Evolutionary conservation across 37 sponge, comb jelly and placozoan genomes (phyloP).

Genomic region (Tethya wilhelma): DNA sequence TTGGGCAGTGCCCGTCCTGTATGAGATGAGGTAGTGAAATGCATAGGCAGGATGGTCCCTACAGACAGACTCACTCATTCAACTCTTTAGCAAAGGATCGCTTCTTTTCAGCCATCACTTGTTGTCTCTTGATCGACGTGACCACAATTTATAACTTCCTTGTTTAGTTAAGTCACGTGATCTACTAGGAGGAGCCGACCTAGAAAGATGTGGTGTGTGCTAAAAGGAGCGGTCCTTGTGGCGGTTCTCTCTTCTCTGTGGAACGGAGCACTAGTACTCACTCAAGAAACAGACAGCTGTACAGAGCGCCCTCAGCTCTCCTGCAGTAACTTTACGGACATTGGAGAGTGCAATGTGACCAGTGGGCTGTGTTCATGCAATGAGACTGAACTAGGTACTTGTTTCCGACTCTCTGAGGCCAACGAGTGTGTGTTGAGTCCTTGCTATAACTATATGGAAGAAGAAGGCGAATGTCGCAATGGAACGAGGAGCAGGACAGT

Average conservation of each 20-base stretch:
- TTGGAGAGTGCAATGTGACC: conserved; percentile 25
- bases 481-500: conserved; percentile 26
- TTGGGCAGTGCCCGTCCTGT: conserved; percentile 31
- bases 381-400: background rate
- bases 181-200: too few species aligned
- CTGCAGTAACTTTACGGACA: background rate
- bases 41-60: background rate
- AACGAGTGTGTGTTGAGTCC: conserved; percentile 11
- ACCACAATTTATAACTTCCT: background rate
- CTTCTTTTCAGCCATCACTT: conserved; percentile 1
- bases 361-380: conserved; percentile 19
- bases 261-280: background rate
- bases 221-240: too few species aligned
- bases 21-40: background rate
- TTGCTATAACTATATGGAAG: conserved; percentile 31
- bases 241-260: background rate
- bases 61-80: conserved; percentile 19
- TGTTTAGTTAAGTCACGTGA: too few species aligned
- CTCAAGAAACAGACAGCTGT: background rate
- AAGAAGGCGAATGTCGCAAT: conserved; percentile 20
- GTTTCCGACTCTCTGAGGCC: too few species aligned
- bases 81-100: conserved; percentile 41
- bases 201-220: too few species aligned
- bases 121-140: background rate
- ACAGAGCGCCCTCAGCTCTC: background rate